phyloP scores from a whole-genome alignment of 2,888 invertebrate genomes.

The Tuberolachnus salignus region DNA sequence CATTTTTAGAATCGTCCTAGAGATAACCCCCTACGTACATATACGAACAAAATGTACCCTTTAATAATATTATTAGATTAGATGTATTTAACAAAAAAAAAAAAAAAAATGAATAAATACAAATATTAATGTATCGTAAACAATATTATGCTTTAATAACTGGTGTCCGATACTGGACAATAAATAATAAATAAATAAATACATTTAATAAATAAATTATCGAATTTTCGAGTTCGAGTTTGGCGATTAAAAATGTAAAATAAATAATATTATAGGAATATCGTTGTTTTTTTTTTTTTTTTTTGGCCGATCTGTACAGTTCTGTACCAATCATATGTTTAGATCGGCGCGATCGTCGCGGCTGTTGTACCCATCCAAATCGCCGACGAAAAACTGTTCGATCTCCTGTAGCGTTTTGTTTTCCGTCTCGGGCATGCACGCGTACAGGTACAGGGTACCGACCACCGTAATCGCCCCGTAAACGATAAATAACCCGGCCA shows the following conservation, averaged over 20 bases:
- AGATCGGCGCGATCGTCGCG: not conserved
- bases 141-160: too few species aligned
- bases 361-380: constrained; percentile 4
- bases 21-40: too few species aligned
- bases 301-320: not conserved
- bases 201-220: not conserved
- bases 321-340: not conserved
- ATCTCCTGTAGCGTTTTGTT: constrained; percentile 76
- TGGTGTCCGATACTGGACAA: not conserved
- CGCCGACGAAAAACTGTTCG: constrained; percentile 63
- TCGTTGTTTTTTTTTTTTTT: too few species aligned
- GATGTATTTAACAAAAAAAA: too few species aligned
- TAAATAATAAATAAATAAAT: too few species aligned
- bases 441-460: constrained; percentile 72
- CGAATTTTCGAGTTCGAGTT: not conserved
- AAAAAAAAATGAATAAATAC: too few species aligned
- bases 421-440: constrained; percentile 80
- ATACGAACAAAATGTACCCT: too few species aligned
- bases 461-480: constrained; percentile 64
- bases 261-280: constrained; percentile 9
- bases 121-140: too few species aligned
- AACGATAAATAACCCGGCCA: constrained; percentile 60
- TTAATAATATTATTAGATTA: too few species aligned
- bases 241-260: not conserved
- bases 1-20: too few species aligned